phyloP scores from a whole-genome alignment of 2,797 vertebrate genomes.

The Nyctalus aviator region DNA sequence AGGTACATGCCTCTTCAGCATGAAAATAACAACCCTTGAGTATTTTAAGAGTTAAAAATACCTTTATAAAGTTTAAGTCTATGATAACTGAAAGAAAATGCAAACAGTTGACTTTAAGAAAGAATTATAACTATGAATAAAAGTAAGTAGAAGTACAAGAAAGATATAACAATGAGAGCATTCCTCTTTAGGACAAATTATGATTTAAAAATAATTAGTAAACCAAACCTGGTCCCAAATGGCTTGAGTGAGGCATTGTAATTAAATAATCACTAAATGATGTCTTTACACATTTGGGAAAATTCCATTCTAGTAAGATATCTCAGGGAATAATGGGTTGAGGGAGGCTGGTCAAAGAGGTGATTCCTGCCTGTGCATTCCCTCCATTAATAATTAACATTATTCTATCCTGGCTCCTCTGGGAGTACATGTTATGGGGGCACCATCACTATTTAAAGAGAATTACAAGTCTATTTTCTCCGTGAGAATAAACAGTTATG shows the following conservation, averaged over 20 bases:
- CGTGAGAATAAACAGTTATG: slow-evolving; percentile 66
- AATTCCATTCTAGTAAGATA: slow-evolving; percentile 24
- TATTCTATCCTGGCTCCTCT: not conserved
- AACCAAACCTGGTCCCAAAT: not conserved
- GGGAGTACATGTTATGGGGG: slow-evolving; percentile 53
- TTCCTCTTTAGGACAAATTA: not conserved
- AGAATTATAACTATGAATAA: slow-evolving; percentile 51
- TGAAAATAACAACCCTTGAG: slow-evolving; percentile 34
- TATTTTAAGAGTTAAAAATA: slow-evolving; percentile 47
- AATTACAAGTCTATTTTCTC: slow-evolving; percentile 59
- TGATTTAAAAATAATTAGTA: slow-evolving; percentile 11
- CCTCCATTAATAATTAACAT: slow-evolving; percentile 70
- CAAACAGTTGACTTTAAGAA: slow-evolving; percentile 33
- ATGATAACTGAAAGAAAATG: not conserved
- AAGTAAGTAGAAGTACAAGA: slow-evolving; percentile 46
- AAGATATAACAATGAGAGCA: slow-evolving; percentile 2
- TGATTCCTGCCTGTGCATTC: slow-evolving; percentile 52
- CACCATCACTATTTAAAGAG: slow-evolving; percentile 43
- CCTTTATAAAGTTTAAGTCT: not conserved
- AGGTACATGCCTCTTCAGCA: slow-evolving; percentile 30
- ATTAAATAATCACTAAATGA: slow-evolving; percentile 60
- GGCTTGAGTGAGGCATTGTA: slow-evolving; percentile 1
- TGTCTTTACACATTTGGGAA: slow-evolving; percentile 37
- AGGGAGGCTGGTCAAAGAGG: not conserved
- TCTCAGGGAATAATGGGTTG: not conserved